These are phyloP conservation scores for Oncorhynchus nerka DNA, from an alignment of 2,113 vertebrate species.

Conservation along the genomic window DNA sequence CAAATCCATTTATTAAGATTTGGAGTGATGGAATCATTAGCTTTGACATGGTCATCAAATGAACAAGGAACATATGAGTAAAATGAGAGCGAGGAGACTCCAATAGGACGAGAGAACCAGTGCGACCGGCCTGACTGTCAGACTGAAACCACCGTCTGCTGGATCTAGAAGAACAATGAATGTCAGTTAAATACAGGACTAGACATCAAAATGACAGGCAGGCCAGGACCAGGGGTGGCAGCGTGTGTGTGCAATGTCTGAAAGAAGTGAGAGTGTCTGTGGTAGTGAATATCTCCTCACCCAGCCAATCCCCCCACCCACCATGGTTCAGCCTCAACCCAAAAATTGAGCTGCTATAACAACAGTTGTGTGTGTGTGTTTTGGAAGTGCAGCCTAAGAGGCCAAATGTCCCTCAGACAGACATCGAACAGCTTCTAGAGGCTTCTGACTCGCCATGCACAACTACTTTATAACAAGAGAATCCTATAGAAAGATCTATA, in stretches of 20 bases:
- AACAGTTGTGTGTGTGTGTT: slow-evolving; percentile 8
- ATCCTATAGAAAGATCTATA: slow-evolving; percentile 21
- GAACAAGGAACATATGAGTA: slow-evolving; percentile 23
- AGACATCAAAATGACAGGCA: neutral
- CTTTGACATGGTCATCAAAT: slow-evolving; percentile 43
- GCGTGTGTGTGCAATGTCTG: neutral
- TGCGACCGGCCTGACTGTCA: neutral
- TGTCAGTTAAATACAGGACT: slow-evolving; percentile 4
- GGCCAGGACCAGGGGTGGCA: neutral
- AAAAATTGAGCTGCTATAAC: neutral
- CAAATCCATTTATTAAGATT: slow-evolving; percentile 53
- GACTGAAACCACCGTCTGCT: slow-evolving; percentile 16
- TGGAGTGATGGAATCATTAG: slow-evolving; percentile 13
- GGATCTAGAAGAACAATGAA: slow-evolving; percentile 49
- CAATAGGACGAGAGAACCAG: neutral
- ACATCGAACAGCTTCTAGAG: neutral
- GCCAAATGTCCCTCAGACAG: neutral
- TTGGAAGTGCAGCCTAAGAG: slow-evolving; percentile 34
- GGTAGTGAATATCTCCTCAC: neutral
- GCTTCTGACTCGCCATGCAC: slow-evolving; percentile 31
- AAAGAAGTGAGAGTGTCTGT: neutral
- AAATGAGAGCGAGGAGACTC: slow-evolving; percentile 6
- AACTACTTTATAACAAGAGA: slow-evolving; percentile 44
- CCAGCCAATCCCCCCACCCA: neutral
- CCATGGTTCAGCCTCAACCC: neutral